Evolutionary conservation across 2,113 vertebrate species (phyloP), one percentile per base, ranked within the genome.

Genomic region (Serilophus lunatus): DNA sequence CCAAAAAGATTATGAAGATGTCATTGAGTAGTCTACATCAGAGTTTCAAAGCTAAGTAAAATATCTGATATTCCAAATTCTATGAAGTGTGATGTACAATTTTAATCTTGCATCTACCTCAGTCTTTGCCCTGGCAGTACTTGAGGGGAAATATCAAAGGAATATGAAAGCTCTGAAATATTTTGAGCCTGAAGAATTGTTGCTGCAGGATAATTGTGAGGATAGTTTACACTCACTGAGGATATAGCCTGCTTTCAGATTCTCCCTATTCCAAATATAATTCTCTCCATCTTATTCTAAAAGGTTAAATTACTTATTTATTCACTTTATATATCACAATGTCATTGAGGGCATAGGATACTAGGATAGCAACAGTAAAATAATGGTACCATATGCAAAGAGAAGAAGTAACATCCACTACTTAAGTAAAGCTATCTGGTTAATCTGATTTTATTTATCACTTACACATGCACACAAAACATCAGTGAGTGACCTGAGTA

Each of bases 381-480:
- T 26, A 93, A 68, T 18, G 33, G 31, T 78, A 57, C 40, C 50
- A 66, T 74, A 93, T 76, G 84, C 78, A 90, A 91, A 94, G 31
- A 50, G 28, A 85, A 82, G 59, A 80, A 38, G 45, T 77, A 92
- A 70, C 24, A 74, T 60, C 29, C 9, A 66, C 26, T 78, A 56
- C 33, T 76, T 88, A 80, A 83, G 42, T 50, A 93, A 88, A 92
- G 29, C n/a, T 88, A 42, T 69, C 50, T 40, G 13, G 14, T 80
- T 93, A 88, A 42, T 83, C 71, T 66, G 42, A 93, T 81, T 90
- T 93, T 90, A 88, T 82, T 91, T 69, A 66, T 80, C 68, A 61
- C 28, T 90, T 85, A 72, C 26, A 69, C 35, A 69, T 35, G 22
- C 2, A 10, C 31, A 66, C 33, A 75, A 75, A 28, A 50, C 3